Percentiles rank a stretch among this genome's conserved stretches.
Conservation (phyloP, 2,888 invertebrate genomes). For the Busseola fusca region DNA sequence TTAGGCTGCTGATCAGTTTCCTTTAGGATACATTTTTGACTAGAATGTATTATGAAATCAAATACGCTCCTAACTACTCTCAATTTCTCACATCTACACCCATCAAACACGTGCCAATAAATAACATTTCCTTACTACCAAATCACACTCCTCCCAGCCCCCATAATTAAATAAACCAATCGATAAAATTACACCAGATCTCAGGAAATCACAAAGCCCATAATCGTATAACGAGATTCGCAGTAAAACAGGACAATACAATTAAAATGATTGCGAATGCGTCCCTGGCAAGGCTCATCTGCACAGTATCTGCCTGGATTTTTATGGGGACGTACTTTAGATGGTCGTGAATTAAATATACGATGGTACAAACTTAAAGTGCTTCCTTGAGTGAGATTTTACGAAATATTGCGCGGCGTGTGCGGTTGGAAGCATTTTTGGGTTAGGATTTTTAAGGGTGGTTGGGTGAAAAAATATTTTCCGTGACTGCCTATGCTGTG, state of each 20-base stretch:
- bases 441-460: slow-evolving; percentile 47
- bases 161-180: slow-evolving; percentile 62
- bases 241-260: slow-evolving; percentile 86
- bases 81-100: neutral
- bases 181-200: slow-evolving; percentile 72
- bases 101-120: neutral
- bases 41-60: too few species aligned
- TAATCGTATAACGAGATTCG: slow-evolving; percentile 87
- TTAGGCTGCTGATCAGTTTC: too few species aligned
- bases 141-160: slow-evolving; percentile 49
- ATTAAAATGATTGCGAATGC: slow-evolving; percentile 84
- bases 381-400: slow-evolving; percentile 85
- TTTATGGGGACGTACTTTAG: slow-evolving; percentile 88
- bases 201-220: slow-evolving; percentile 69
- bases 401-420: slow-evolving; percentile 79
- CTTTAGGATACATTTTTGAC: too few species aligned
- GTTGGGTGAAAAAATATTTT: slow-evolving; percentile 11
- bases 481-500: neutral
- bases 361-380: slow-evolving; percentile 85
- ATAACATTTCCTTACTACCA: slow-evolving; percentile 32
- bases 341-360: slow-evolving; percentile 87
- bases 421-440: slow-evolving; percentile 32
- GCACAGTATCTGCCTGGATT: slow-evolving; percentile 87
- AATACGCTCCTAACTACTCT: neutral
- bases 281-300: slow-evolving; percentile 85